Evolutionary conservation across 2,113 vertebrate genomes (phyloP).

Genomic region (Empidonax alnorum): DNA sequence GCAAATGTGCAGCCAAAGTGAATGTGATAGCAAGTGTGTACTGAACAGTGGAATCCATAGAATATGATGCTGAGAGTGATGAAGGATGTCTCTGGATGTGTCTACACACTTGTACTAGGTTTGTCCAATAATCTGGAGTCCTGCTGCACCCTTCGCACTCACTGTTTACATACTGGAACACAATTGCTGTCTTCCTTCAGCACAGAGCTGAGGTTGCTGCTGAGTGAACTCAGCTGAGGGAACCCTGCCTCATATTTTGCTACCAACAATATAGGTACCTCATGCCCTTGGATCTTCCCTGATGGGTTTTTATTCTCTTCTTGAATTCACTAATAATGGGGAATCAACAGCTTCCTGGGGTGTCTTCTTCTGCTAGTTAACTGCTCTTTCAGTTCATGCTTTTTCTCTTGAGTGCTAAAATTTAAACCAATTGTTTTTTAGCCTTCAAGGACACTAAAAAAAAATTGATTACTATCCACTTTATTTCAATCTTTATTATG

Average conservation of each 20-base stretch:
- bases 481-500: not conserved
- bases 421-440: not conserved
- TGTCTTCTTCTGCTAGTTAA: not conserved
- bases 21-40: accelerated
- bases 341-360: not conserved
- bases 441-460: not conserved
- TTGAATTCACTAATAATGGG: not conserved
- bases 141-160: not conserved
- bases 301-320: not conserved
- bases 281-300: not conserved
- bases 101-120: not conserved
- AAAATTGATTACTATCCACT: not conserved
- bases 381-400: not conserved
- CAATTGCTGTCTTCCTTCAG: not conserved
- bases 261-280: not conserved
- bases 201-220: not conserved
- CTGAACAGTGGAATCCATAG: not conserved
- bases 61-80: not conserved
- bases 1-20: not conserved
- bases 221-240: not conserved
- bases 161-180: not conserved
- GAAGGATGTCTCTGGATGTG: not conserved
- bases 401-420: not conserved
- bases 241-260: not conserved
- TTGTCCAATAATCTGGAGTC: not conserved